Base-by-base conservation (phyloP, 2,797 vertebrate genomes). In the Thamnophis elegans region DNA sequence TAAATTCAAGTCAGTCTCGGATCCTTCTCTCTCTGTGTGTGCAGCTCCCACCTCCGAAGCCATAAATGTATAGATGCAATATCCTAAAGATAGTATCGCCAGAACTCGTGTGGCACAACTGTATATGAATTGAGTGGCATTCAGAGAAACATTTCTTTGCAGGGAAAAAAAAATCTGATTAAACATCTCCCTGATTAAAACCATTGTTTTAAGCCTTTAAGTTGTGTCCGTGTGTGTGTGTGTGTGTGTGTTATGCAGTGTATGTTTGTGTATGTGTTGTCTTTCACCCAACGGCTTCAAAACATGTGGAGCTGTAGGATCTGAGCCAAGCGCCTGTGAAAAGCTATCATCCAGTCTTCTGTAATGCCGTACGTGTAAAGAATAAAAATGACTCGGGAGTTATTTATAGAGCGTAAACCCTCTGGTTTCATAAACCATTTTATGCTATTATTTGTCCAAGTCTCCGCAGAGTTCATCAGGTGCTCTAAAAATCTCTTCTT, bases 391-490 rank as follows among this genome's bases (percentile, higher is more conserved):
- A 97, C 93, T 28, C 91, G 94, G 94, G 97, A 97, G 95, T 97
- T 97, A 97, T 98, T 97, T 98, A 97, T 97, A 97, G 96, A 96
- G 94, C 95, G 89, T 95, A 97, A 97, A 97, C 96, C 95, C 96
- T 95, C 95, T 96, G 95, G 95, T 97, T 98, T 97, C 95, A 97
- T 97, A 97, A 97, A 97, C 95, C 94, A 95, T 95, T 95, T 94
- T 96, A 95, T 95, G 92, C 95, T 95, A 94, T 94, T 97, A 96
- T 97, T 97, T 97, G 94, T 95, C 96, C 95, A 96, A 95, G 93
- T 97, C 96, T 95, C 94, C 95, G 88, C 94, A 88, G 92, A 95
- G 95, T 95, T 95, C 95, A 93, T 22, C 1, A 93, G 89, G 94
- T 89, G 94, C 92, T 97, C 92, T 92, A 93, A 96, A 96, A 96